phyloP scores from a whole-genome alignment of 2,113 vertebrate genomes.

The Paradoxurus hermaphroditus region DNA sequence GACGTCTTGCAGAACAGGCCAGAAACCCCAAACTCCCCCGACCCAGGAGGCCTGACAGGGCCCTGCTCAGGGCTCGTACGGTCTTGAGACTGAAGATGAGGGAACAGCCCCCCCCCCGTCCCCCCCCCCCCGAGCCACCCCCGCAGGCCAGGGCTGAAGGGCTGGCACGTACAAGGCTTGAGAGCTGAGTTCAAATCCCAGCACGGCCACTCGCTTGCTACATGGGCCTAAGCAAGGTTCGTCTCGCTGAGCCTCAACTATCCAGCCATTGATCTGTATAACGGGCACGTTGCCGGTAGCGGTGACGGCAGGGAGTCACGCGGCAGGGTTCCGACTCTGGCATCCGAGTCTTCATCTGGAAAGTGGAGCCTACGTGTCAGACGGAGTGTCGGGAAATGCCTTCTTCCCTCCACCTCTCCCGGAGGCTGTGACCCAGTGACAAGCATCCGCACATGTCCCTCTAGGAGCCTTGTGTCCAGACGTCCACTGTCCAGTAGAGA shows the following conservation, averaged over 20 bases:
- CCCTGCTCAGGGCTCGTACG: too few relatives aligned
- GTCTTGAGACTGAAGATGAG: not conserved
- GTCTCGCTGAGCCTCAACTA: not conserved
- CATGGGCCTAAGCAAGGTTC: not conserved
- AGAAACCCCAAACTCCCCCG: not conserved
- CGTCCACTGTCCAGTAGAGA: not conserved
- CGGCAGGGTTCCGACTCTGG: not conserved
- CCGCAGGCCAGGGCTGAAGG: fast-evolving
- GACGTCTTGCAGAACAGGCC: not conserved
- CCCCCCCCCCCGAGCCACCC: too few relatives aligned
- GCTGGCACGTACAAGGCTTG: not conserved
- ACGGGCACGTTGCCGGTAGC: not conserved
- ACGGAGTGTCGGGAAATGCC: not conserved
- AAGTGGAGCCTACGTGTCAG: fast-evolving
- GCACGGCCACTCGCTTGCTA: fast-evolving
- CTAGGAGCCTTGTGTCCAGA: not conserved
- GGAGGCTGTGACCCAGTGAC: too few relatives aligned
- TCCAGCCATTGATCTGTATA: not conserved
- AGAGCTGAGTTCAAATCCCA: not conserved
- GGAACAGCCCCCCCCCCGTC: not conserved
- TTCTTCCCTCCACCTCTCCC: not conserved
- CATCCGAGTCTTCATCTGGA: not conserved
- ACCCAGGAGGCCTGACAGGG: not conserved
- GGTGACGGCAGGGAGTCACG: not conserved
- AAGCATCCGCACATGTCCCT: not conserved